Evolutionary conservation across 2,888 invertebrate genomes (phyloP).

Genomic region (Smittia sp.): DNA sequence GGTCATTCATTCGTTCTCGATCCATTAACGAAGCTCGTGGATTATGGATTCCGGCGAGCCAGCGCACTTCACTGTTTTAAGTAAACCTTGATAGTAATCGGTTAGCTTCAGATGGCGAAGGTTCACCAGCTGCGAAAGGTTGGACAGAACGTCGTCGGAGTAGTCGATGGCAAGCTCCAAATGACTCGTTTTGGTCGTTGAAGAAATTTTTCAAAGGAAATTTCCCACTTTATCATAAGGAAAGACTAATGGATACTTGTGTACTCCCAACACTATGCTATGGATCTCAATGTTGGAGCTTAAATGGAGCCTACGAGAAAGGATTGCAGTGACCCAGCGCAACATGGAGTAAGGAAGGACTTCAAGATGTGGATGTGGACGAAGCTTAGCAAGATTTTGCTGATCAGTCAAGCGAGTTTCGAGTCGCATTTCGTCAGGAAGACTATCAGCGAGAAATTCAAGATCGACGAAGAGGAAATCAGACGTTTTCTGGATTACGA

Average conservation of each 20-base stretch:
- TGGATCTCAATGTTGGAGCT: background rate
- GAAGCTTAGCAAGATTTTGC: no score
- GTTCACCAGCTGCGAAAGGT: background rate
- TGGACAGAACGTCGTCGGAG: conserved; percentile 1
- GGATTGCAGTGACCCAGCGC: background rate
- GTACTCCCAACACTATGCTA: background rate
- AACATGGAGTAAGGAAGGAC: no score
- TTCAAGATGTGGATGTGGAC: no score
- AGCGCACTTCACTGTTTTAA: conserved; percentile 23
- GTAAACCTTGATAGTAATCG: conserved; percentile 30
- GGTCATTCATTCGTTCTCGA: no score
- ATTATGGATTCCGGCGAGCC: no score
- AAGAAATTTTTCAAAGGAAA: background rate
- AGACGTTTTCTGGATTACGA: no score
- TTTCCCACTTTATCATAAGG: background rate
- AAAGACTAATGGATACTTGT: background rate
- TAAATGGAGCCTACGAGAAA: background rate
- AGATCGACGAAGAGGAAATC: no score
- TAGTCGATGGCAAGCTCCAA: conserved; percentile 27
- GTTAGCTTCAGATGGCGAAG: conserved; percentile 21
- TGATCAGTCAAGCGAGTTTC: no score
- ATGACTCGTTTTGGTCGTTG: background rate
- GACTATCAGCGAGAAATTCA: no score
- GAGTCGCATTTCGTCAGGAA: no score
- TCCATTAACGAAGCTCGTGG: no score